phyloP scores from a whole-genome alignment of 2,797 vertebrate genomes.

The Meriones psammophilus region DNA sequence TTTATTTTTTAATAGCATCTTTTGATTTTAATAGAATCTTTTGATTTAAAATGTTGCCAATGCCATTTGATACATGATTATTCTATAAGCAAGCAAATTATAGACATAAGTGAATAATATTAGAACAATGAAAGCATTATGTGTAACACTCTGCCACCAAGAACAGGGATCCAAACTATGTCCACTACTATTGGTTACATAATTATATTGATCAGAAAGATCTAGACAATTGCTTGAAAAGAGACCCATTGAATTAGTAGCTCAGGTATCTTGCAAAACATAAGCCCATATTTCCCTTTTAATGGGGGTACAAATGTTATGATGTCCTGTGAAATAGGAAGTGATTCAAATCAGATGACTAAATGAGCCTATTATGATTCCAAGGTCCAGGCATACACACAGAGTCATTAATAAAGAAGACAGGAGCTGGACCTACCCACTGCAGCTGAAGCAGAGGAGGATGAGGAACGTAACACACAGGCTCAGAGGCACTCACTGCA shows the following conservation, averaged over 20 bases:
- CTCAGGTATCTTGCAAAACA: background rate
- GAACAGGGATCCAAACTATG: background rate
- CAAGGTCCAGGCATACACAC: background rate
- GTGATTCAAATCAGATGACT: background rate
- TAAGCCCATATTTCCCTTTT: background rate
- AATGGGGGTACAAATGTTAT: background rate
- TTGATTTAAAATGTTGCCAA: background rate
- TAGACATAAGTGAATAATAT: background rate
- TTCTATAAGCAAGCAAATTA: background rate
- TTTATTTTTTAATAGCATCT: background rate
- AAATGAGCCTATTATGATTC: background rate
- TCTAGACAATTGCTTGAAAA: background rate
- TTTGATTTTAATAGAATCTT: no score
- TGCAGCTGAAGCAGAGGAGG: background rate
- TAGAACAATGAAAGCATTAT: background rate
- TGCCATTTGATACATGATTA: background rate
- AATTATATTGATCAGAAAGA: background rate
- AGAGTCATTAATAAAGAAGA: background rate
- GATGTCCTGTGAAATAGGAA: background rate
- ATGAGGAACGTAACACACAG: background rate
- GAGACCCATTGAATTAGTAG: background rate
- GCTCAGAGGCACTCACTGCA: background rate
- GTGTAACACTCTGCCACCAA: background rate
- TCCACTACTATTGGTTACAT: background rate
- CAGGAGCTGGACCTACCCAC: background rate